Evolutionary conservation across 2,113 vertebrate species (phyloP).

Genomic region (Prunella himalayana): DNA sequence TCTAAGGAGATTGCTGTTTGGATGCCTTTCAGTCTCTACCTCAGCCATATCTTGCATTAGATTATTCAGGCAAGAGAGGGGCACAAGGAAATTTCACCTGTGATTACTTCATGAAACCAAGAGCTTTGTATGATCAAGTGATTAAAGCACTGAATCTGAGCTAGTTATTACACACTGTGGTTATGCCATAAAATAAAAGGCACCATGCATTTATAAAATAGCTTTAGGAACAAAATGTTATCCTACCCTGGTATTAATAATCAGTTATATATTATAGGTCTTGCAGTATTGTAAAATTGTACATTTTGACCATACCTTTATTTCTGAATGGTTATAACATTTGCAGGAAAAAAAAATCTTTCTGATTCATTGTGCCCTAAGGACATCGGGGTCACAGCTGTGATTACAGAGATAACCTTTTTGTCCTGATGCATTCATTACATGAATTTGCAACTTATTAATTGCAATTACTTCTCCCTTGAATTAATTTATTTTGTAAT

Average conservation of each 20-base stretch:
- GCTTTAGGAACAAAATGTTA: background rate
- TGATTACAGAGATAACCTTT: slow-evolving; percentile 36
- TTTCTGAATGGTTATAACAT: background rate
- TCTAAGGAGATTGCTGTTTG: background rate
- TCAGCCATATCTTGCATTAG: background rate
- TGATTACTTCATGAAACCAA: background rate
- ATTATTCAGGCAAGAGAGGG: background rate
- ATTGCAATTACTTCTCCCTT: slow-evolving; percentile 29
- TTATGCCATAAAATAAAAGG: background rate
- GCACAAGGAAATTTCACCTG: background rate
- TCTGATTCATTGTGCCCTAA: slow-evolving; percentile 2
- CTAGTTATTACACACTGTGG: background rate
- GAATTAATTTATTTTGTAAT: slow-evolving; percentile 60
- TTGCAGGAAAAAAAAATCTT: background rate
- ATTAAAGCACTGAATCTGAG: background rate
- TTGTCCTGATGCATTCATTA: slow-evolving; percentile 18
- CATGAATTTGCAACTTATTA: slow-evolving; percentile 31
- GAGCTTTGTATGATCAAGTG: background rate
- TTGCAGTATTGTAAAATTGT: background rate
- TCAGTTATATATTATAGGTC: background rate
- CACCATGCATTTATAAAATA: background rate
- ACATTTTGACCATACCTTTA: background rate
- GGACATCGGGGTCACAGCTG: background rate
- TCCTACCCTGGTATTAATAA: background rate
- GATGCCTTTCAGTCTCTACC: background rate